Evolutionary conservation across 1,140 invertebrate species (phyloP), one percentile per base, ranked within the genome.

Genomic region (Macrotrachela quadricornifera): DNA sequence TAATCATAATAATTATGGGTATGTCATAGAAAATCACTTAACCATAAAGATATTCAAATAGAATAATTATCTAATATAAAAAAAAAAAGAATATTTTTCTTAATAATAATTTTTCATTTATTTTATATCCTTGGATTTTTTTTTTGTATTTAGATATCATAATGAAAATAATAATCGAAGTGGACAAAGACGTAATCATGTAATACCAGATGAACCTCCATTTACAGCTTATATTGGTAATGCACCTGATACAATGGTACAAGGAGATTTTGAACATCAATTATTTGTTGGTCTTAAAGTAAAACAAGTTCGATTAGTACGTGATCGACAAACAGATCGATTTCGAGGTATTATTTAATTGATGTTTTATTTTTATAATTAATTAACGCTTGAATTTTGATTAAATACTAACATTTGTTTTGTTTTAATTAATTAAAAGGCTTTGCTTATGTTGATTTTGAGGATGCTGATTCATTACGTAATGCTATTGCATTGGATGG

Each of bases 371-470:
- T 2, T 10, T 40, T 45, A 30, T 13, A 39, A 52, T 14, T 9
- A 14, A 21, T 46, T 44, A 36, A 50, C 9, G 52, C 18, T 13
- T 50, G 15, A 8, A 1, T 37, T 40, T 18, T 54, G 4, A 14
- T 51, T 39, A 40, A 40, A 12, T 39, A 21, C 16, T 30, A 12
- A 49, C 10, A 16, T 41, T 14, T 39, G 14, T 59, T 37, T 55
- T 30, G 21, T 30, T 30, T 57, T 42, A 2, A 43, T 56, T 48
- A 46, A 45, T 47, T 61, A 60, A 49, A 56, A 76, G 86, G 88
- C 43, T 92, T 86, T 70, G 87, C 87, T 64, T 95, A 94, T 74
- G 88, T 94, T 38, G 88, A 94, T 71, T 92, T 95, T 72, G 82
- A 85, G 60, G 79, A 81, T 58, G 58, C 79, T 15, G 71, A 82